Base-by-base conservation (phyloP, 2,888 invertebrate species). In the Cheilosia vernalis region DNA sequence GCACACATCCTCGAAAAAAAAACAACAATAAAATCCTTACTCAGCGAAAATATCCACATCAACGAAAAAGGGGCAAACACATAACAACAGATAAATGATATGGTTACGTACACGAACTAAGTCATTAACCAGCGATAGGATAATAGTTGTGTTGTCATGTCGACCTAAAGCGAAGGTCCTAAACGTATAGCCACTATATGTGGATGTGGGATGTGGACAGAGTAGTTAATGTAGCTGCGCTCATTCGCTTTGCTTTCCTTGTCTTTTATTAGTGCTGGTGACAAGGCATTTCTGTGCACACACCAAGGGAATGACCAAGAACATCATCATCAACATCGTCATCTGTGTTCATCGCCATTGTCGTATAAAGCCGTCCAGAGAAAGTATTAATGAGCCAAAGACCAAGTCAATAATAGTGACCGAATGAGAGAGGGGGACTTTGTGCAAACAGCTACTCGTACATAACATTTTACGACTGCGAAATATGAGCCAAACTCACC, bases 41-140 rank as follows among this genome's bases (percentile, higher is more conserved):
- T 81, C 42, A 76, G 77, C 85, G 77, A 81, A 80, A 80, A 85
- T 81, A 72, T 51, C 55, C 63, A 33, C 51, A 49, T 27, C 58
- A 13, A 74, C 66, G 58, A 76, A 70, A 66, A 70, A 60, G 51
- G 51, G 84, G 66, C 85, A 77, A 77, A 60, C 63, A 85, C 64
- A 77, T 77, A 77, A 85, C 81, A 77, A 81, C 76, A 77, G 85
- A 81, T 76, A 81, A 85, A 76, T 76, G 74, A 49, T 81, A 66
- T 66, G 80, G 76, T 81, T 63, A 80, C 85, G 72, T 49, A 85
- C 70, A 85, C 76, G 63, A 77, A 81, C 85, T 77, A 64, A 85
- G 85, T 85, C 85, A 85, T 85, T 85, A 85, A 85, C 85, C 63
- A 77, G 76, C 72, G 63, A 77, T 67, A 72, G 72, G 85, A 85